Evolutionary conservation across 2,797 vertebrate genomes (phyloP), one percentile per base, ranked within the genome.

Genomic region (Peromyscus eremicus): DNA sequence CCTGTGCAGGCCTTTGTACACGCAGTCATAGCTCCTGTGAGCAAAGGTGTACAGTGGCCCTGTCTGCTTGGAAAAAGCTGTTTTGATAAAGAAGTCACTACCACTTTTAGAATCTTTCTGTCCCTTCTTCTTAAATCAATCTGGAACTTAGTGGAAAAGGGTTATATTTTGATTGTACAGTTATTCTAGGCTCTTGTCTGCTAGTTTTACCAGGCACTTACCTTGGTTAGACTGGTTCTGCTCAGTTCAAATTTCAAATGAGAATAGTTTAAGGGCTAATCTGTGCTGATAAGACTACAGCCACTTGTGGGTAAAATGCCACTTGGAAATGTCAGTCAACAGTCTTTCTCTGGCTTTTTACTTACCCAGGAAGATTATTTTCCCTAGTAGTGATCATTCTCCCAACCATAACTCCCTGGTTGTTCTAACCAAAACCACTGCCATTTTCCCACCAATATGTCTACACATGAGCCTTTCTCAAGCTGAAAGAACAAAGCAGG

Each of bases 241-340:
- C 43, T 91, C 37, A 85, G 21, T 64, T 85, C 46, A 91, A 77
- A 89, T 91, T 71, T 89, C 60, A 97, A 75, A 66, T 46, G 83
- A 73, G n/a, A 77, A 64, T 29, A 80, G 60, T 94, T 68, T 85
- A 49, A 68, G 60, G 21, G 9, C 7, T 85, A 70, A 71, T 75
- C 8, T 82, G 7, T 71, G 55, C 17, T 64, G 32, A 94, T 29
- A 46, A 14, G 62, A 40, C 52, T 84, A 55, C 68, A 94, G 62
- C 7, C 10, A 91, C 8, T 1, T 37, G 12, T 13, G 6, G 17
- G 17, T 89, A 90, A n/a, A 32, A 82, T 86, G 25, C 43, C 8
- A 49, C 46, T 43, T 40, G 76, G 40, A 92, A 60, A 79, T 43
- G 3, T 37, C 5, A 37, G 2, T 8, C 60, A 86, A 71, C n/a